A percentile compares a stretch with the other conserved stretches of the same genome.
phyloP scores from a whole-genome alignment of 2,888 invertebrate species.

The Trissonchulus sp. region DNA sequence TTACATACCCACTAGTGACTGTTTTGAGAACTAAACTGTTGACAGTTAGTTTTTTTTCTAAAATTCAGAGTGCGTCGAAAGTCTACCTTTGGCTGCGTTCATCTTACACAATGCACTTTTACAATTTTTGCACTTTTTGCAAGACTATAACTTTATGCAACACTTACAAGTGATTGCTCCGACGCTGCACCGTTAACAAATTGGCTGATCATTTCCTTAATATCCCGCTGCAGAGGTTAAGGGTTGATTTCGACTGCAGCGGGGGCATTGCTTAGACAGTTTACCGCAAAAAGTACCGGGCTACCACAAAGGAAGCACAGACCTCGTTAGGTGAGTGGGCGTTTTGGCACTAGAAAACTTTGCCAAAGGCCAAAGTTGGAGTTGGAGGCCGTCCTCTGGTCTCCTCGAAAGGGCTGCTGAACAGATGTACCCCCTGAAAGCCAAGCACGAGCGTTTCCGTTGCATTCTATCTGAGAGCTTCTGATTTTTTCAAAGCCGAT shows the following conservation, averaged over 20 bases:
- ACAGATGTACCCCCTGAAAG: background rate
- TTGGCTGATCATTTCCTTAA: too few relatives aligned
- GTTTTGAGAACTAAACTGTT: constrained; percentile 4
- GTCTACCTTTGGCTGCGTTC: constrained; percentile 4
- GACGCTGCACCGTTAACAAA: too few relatives aligned
- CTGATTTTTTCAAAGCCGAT: background rate
- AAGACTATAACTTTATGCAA: background rate
- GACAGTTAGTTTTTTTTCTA: background rate
- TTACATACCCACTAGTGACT: background rate
- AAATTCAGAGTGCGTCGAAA: background rate
- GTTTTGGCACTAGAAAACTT: background rate
- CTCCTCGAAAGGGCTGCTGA: constrained; percentile 3
- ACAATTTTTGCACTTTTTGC: too few relatives aligned
- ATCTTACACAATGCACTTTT: background rate
- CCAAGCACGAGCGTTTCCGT: constrained; percentile 3
- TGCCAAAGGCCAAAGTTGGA: background rate
- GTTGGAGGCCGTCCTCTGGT: constrained; percentile 1
- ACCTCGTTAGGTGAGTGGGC: background rate
- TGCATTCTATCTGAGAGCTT: background rate
- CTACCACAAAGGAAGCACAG: constrained; percentile 1
- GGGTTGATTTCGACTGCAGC: too few relatives aligned
- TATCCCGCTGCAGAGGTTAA: too few relatives aligned
- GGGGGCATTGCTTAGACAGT: constrained; percentile 2
- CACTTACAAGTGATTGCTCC: background rate
- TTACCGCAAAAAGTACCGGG: background rate